These are phyloP conservation scores for Galendromus occidentalis DNA, from an alignment of 1,140 invertebrate genomes.

Conservation along the genomic window DNA sequence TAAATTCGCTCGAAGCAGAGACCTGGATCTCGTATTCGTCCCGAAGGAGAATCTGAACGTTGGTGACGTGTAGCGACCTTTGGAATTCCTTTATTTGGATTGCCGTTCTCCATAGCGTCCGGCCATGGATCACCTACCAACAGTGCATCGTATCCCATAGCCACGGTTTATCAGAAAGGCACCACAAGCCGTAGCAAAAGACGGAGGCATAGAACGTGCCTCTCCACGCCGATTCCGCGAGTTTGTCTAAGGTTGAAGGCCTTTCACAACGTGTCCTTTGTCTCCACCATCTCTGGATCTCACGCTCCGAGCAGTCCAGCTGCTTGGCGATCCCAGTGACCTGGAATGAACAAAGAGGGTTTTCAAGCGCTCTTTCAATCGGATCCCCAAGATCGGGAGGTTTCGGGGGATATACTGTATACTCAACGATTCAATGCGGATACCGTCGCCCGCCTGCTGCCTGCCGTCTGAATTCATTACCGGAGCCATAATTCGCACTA, in stretches of 20 bases:
- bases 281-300: conserved; percentile 74
- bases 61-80: background rate
- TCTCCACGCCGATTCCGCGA: conserved; percentile 67
- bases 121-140: conserved; percentile 41
- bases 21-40: conserved; percentile 20
- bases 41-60: conserved; percentile 1
- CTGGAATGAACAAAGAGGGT: conserved; percentile 21
- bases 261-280: conserved; percentile 56
- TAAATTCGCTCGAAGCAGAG: conserved; percentile 3
- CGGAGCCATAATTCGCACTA: no score
- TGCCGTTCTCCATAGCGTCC: no score
- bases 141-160: conserved; percentile 78
- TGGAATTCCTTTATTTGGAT: background rate
- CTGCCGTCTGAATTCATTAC: no score
- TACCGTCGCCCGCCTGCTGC: no score
- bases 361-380: background rate
- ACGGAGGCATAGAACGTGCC: conserved; percentile 64
- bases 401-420: conserved; percentile 15
- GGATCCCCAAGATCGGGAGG: conserved; percentile 16
- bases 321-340: conserved; percentile 57
- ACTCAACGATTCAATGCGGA: no score
- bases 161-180: conserved; percentile 82
- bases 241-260: conserved; percentile 70
- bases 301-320: conserved; percentile 60
- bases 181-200: conserved; percentile 57